Base-by-base conservation (phyloP, 2,113 vertebrate species). In the Eulemur rufifrons region DNA sequence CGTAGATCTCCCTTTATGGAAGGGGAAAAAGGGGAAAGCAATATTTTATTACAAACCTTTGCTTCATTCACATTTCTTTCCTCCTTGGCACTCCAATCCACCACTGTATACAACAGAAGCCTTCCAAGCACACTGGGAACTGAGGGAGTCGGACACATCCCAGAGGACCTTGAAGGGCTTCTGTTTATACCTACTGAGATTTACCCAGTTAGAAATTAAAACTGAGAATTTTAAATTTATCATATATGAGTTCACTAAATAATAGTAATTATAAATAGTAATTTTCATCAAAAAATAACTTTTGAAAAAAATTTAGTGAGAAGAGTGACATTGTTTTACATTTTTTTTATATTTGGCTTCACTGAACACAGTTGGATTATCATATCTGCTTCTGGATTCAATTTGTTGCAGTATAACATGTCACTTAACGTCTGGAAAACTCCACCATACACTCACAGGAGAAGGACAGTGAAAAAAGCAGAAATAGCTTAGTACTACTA, bases 1-100 rank as follows among this genome's bases (percentile, higher is more conserved):
- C 64, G 90, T n/a, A 83, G 96, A 69, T 89, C 54, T 80, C 50
- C 94, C 86, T 96, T 86, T 14, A 86, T 42, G 47, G 14, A 61
- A 3, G 20, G 8, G 7, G 21, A 47, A 11, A 32, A 64, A 89
- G 59, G 37, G 21, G 6, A 96, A 94, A 94, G 66, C 52, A 68
- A 39, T 81, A 14, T 54, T 81, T 59, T 42, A 47, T 88, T 45
- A 66, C 17, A 71, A 37, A 47, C 15, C 50, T 84, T 42, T 47
- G 14, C 42, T 93, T 71, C 18, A 9, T 37, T 86, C 23, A 54
- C 8, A 86, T 64, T 74, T 56, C 37, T 82, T 56, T 87, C 15
- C 25, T 47, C 7, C 18, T 34, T 42, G 47, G n/a, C 42, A 76
- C 4, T 42, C 27, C 47, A 37, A 2, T 3, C 7, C 2, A 39